Evolutionary conservation across 2,797 vertebrate genomes (phyloP).

Genomic region (Oophaga sylvatica): DNA sequence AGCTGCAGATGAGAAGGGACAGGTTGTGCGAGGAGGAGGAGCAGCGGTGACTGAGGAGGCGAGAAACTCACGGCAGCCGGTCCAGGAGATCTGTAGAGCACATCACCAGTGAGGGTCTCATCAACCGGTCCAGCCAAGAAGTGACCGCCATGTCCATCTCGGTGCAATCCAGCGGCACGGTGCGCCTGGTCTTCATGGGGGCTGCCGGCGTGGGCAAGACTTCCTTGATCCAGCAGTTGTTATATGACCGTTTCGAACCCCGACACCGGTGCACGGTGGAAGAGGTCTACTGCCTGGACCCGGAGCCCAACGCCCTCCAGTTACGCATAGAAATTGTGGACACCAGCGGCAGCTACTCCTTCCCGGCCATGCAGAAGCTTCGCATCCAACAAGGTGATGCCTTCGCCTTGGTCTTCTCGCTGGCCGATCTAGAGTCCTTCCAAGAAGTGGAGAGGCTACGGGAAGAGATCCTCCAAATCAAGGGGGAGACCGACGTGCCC

Average conservation of each 20-base stretch:
- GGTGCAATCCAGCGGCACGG: constrained; percentile 45
- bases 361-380: constrained; percentile 80
- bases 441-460: constrained; percentile 73
- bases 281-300: constrained; percentile 71
- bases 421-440: constrained; percentile 71
- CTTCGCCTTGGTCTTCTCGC: constrained; percentile 75
- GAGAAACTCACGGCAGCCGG: background rate
- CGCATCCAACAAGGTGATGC: constrained; percentile 75
- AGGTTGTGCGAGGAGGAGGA: background rate
- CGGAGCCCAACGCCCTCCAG: constrained; percentile 51
- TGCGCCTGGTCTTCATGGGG: constrained; percentile 76
- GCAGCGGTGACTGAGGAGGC: background rate
- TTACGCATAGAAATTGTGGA: constrained; percentile 76
- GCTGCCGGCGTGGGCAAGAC: constrained; percentile 75
- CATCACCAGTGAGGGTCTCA: background rate
- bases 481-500: constrained; percentile 63
- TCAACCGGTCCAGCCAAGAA: background rate
- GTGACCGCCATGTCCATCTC: background rate
- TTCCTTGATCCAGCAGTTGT: constrained; percentile 75
- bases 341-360: constrained; percentile 79
- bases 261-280: constrained; percentile 77
- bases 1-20: background rate
- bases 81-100: too few relatives aligned
- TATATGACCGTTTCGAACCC: constrained; percentile 71
- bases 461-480: constrained; percentile 72